Evolutionary conservation across 35 echinoderm and acorn worm species (phyloP).

Genomic region (Stichopus chloronotus): DNA sequence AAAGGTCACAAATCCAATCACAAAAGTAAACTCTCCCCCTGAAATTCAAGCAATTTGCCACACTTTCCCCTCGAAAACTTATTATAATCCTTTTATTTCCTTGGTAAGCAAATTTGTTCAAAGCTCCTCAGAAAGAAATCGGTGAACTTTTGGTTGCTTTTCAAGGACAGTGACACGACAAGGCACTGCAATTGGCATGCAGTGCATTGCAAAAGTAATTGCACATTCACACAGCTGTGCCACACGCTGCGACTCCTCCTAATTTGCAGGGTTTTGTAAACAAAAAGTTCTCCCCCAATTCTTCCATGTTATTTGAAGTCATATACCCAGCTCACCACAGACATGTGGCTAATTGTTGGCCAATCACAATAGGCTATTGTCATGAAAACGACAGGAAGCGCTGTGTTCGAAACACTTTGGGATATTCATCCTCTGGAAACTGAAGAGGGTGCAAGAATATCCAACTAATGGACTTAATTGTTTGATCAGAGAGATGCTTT

Average conservation of each 20-base stretch:
- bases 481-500: neutral
- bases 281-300: neutral
- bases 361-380: conserved; percentile 19
- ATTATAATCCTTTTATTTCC: too few relatives aligned
- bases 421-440: neutral
- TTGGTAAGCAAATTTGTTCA: too few relatives aligned
- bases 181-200: too few relatives aligned
- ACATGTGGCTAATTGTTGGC: conserved; percentile 26
- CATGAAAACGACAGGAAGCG: neutral
- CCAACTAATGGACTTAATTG: conserved; percentile 31
- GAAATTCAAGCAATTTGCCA: too few relatives aligned
- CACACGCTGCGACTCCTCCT: neutral
- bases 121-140: too few relatives aligned
- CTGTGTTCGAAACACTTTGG: neutral
- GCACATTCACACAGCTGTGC: too few relatives aligned
- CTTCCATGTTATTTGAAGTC: neutral
- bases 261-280: neutral
- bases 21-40: too few relatives aligned
- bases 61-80: too few relatives aligned
- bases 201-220: too few relatives aligned
- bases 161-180: too few relatives aligned
- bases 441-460: neutral
- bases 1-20: too few relatives aligned
- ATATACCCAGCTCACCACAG: neutral
- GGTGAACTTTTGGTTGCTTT: too few relatives aligned